Conservation (phyloP, 2,797 vertebrate species). For the Lepus oiostolus region DNA sequence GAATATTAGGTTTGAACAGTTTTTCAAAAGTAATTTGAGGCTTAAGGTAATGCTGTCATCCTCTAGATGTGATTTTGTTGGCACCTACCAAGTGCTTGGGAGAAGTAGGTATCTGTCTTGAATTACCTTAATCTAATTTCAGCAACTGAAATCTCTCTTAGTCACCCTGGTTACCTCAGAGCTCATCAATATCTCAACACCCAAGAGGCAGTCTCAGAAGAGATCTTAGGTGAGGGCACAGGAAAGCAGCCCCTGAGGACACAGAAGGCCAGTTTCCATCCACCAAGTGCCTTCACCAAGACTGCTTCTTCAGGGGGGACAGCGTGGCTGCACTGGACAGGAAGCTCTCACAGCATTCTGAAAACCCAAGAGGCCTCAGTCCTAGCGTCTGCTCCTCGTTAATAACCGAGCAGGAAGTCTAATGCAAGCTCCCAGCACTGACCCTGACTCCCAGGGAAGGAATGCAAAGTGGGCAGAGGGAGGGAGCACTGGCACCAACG, state of each 20-base stretch:
- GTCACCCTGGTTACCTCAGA: background rate
- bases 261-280: background rate
- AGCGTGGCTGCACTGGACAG: background rate
- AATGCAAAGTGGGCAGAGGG: background rate
- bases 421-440: background rate
- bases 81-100: background rate
- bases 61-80: constrained; percentile 18
- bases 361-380: background rate
- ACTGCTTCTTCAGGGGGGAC: background rate
- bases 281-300: background rate
- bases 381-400: background rate
- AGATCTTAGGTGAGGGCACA: background rate
- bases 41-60: background rate
- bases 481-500: too few relatives aligned
- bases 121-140: constrained; percentile 44
- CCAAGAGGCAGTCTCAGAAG: background rate
- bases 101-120: background rate
- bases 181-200: background rate
- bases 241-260: background rate
- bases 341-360: background rate
- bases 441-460: background rate
- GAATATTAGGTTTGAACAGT: constrained; percentile 1
- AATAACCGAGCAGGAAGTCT: background rate
- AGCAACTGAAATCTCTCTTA: background rate
- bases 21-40: constrained; percentile 41